Base-by-base conservation (phyloP, 1,140 invertebrate species). In the Physella acuta region DNA sequence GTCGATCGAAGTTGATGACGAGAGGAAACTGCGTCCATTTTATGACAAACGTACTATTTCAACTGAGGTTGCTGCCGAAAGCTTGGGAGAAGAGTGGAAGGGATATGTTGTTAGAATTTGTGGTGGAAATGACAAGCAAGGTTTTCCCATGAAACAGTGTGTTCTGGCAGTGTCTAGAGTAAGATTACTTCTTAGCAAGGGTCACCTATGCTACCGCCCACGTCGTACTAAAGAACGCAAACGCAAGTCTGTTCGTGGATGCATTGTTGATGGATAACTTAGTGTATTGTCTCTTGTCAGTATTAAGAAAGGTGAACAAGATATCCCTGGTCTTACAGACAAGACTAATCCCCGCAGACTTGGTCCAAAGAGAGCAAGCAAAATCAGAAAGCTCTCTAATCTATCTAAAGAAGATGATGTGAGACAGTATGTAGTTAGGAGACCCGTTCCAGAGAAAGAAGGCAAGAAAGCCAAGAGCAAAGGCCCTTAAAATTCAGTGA, bases 121-220 rank as follows among this genome's bases (percentile, higher is more conserved):
- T 78, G 97, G 97, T 77, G 97, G 97, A 77, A 99, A 99, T 85
- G 97, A 99, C 88, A 99, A 99, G 86, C 97, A 99, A 88, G 97
- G 97, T 68, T 99, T 99, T 85, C 97, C 97, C 36, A 99, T 99
- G 98, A 99, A 99, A 86, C 97, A 99, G 87, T 97, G 97, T 87
- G 93, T 99, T 58, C 89, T 99, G 33, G 97, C 96, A 60, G 97
- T 96, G 87, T 93, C 91, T 69, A 92, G 97, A 88, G 97, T 99
- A 2, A 92, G 97, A 80, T 88, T 99, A 65, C 87, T 99, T 68
- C 88, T 99, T 70, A 93, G 92, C 63, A 98, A 98, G 86, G 96
- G 95, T 59, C 95, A 98, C 84, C 97, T 95, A 3, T 99, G 98
- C 88, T 99, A 97, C 84, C 89, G 97, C 86, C 94, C 95, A 31